phyloP scores from a whole-genome alignment of 2,113 vertebrate species.

The Todiramphus saurophagus region DNA sequence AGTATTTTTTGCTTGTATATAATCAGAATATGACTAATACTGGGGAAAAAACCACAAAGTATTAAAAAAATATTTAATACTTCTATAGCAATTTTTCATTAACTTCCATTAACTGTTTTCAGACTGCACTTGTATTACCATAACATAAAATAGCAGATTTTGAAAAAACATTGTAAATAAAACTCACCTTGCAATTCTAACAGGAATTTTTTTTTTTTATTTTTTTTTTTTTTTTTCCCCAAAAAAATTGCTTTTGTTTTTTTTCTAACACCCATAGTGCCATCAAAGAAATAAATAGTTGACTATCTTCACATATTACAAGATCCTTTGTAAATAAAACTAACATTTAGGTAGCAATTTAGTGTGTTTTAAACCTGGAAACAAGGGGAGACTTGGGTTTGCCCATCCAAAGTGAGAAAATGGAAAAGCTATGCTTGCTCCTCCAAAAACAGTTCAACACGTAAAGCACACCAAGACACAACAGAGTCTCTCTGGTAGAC shows the following conservation, averaged over 20 bases:
- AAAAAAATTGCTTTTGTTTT: background rate
- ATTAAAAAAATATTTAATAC: background rate
- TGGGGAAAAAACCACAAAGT: background rate
- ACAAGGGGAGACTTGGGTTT: background rate
- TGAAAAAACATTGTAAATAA: background rate
- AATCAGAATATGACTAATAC: background rate
- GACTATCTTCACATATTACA: background rate
- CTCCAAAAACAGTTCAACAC: background rate
- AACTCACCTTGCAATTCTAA: background rate
- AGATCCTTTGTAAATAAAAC: background rate
- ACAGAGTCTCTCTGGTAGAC: background rate
- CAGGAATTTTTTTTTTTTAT: background rate
- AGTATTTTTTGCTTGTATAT: slow-evolving; percentile 11
- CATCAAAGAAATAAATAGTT: background rate
- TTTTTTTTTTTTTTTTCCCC: background rate
- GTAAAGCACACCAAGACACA: background rate
- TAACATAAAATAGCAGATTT: background rate
- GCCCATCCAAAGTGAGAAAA: background rate
- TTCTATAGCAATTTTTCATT: background rate
- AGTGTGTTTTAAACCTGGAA: background rate
- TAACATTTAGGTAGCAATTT: background rate
- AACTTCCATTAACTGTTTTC: background rate
- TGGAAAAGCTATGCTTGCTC: background rate
- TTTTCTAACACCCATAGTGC: background rate
- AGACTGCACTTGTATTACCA: background rate